A percentile compares a stretch with the other conserved stretches of the same genome.
Conservation (phyloP, 2,797 vertebrate species). For the Acipenser ruthenus region DNA sequence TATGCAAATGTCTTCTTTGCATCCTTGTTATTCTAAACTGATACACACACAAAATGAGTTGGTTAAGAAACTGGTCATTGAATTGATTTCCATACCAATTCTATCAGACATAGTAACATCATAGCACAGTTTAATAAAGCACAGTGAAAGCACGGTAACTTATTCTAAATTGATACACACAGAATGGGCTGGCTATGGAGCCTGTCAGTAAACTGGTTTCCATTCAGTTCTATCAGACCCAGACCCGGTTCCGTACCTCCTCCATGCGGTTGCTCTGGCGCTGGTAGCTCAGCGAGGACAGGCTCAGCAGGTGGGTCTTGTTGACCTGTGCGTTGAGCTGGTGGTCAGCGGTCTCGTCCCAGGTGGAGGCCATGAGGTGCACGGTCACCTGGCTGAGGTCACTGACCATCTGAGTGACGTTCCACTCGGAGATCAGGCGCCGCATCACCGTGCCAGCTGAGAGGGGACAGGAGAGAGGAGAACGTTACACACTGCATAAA, state of each 20-base stretch:
- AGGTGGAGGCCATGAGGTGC: slow-evolving; percentile 91
- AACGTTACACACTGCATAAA: not conserved
- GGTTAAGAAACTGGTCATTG: too few species aligned
- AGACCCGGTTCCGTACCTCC: slow-evolving; percentile 59
- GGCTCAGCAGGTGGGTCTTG: slow-evolving; percentile 91
- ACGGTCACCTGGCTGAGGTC: slow-evolving; percentile 88
- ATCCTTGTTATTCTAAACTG: too few species aligned
- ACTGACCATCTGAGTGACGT: slow-evolving; percentile 94
- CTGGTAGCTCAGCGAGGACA: slow-evolving; percentile 92
- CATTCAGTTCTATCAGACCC: not conserved
- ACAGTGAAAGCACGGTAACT: too few species aligned
- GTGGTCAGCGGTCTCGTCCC: slow-evolving; percentile 86
- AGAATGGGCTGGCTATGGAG: not conserved
- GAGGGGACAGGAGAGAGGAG: not conserved
- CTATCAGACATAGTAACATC: too few species aligned
- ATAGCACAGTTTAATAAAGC: too few species aligned
- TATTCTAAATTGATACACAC: too few species aligned
- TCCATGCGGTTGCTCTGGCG: slow-evolving; percentile 82
- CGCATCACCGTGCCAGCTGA: slow-evolving; percentile 95
- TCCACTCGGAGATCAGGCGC: slow-evolving; percentile 96
- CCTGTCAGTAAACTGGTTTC: not conserved
- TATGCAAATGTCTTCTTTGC: too few species aligned
- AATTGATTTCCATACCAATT: too few species aligned
- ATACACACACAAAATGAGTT: too few species aligned
- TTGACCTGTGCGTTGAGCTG: slow-evolving; percentile 83